Evolutionary conservation across 2,888 invertebrate species (phyloP).

Genomic region (Xanthia togata): DNA sequence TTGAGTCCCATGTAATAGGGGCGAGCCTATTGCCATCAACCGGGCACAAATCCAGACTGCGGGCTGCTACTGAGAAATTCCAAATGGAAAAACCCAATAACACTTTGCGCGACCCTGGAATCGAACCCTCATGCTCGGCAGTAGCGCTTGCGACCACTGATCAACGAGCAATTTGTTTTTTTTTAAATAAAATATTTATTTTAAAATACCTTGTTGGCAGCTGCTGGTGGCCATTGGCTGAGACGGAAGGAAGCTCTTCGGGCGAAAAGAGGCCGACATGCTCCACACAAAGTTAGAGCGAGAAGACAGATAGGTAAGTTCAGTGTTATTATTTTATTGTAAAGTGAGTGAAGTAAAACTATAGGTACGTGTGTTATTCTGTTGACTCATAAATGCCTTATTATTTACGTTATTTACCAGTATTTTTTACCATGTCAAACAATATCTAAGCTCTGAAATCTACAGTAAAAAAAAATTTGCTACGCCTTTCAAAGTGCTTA

Average conservation of each 20-base stretch:
- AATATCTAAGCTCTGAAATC: no score
- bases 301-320: conserved; percentile 78
- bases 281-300: conserved; percentile 63
- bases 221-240: conserved; percentile 75
- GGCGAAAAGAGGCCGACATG: conserved; percentile 68
- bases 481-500: neutral
- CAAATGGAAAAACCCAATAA: no score
- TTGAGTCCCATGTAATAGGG: no score
- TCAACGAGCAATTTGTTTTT: no score
- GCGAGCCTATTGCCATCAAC: no score
- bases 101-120: no score
- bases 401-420: neutral
- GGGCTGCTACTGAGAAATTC: no score
- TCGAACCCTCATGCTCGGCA: no score
- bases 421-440: no score
- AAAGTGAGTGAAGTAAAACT: neutral
- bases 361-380: neutral
- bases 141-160: no score
- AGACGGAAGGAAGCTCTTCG: conserved; percentile 76
- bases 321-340: neutral
- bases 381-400: no score
- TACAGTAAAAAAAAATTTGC: neutral
- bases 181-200: neutral
- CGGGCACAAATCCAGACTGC: no score
- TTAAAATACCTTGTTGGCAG: conserved; percentile 64